Conservation (phyloP, 2,888 invertebrate species). For the Notodonta dromedarius region DNA sequence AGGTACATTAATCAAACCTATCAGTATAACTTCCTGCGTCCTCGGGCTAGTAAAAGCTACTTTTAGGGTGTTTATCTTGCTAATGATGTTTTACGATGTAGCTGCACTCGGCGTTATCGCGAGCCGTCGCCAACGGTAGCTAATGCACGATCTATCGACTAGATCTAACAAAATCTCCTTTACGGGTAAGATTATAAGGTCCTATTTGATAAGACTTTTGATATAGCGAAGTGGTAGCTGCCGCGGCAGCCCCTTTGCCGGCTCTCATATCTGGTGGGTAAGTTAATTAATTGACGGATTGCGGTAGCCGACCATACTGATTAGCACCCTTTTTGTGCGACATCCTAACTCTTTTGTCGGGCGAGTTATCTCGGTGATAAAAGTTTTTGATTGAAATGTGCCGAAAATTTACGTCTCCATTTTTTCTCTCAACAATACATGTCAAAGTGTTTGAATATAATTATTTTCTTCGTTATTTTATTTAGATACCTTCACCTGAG, state of each 20-base stretch:
- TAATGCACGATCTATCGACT: constrained; percentile 46
- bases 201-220: constrained; percentile 31
- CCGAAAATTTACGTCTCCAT: constrained; percentile 21
- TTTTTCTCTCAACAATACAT: neutral
- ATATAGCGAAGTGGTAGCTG: constrained; percentile 50
- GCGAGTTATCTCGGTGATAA: constrained; percentile 56
- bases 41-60: constrained; percentile 62
- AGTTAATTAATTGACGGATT: constrained; percentile 78
- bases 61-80: constrained; percentile 78
- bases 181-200: constrained; percentile 46
- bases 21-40: constrained; percentile 63
- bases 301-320: constrained; percentile 64
- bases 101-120: constrained; percentile 69
- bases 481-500: neutral
- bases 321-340: constrained; percentile 68
- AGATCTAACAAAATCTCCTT: constrained; percentile 40
- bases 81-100: constrained; percentile 82
- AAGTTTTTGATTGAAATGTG: constrained; percentile 31
- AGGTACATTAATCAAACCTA: constrained; percentile 57
- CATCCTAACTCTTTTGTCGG: constrained; percentile 66
- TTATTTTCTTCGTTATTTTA: neutral
- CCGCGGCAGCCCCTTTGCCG: constrained; percentile 67
- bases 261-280: constrained; percentile 68
- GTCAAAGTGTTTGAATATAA: neutral
- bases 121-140: constrained; percentile 76